These are phyloP conservation scores for Priocnemis perturbator DNA, from an alignment of 2,888 invertebrate genomes.

Conservation along the genomic window DNA sequence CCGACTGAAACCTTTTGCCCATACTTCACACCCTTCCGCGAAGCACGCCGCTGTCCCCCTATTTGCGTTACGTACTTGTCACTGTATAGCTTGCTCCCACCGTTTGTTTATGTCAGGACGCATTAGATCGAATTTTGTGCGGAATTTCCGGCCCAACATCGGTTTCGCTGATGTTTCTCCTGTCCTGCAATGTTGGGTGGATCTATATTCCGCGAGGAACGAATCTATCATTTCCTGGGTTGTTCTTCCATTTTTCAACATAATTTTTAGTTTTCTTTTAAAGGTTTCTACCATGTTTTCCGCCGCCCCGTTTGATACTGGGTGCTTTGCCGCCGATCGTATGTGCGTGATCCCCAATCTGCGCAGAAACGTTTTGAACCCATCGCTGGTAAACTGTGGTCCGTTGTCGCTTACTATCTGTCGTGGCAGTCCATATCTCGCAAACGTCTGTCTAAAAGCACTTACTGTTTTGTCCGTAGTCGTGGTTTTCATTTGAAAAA, in stretches of 20 bases:
- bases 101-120: neutral
- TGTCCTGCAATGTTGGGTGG: no score
- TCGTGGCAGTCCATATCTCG: no score
- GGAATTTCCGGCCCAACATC: neutral
- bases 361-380: constrained; percentile 33
- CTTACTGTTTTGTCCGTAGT: no score
- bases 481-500: no score
- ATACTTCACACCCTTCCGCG: neutral
- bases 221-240: no score
- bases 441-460: no score
- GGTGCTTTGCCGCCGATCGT: constrained; percentile 31
- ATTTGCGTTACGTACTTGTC: neutral
- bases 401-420: neutral
- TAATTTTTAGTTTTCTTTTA: constrained; percentile 34
- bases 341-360: constrained; percentile 36
- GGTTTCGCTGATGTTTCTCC: neutral
- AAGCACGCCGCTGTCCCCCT: neutral
- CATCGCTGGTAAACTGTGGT: constrained; percentile 19
- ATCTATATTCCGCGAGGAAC: no score
- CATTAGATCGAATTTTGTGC: neutral
- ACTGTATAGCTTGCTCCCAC: no score
- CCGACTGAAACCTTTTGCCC: neutral
- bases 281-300: constrained; percentile 47
- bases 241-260: no score
- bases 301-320: no score